A percentile compares a stretch with the other conserved stretches of the same genome.
Conservation (phyloP, 2,113 vertebrate genomes). For the Cnemophilus loriae region DNA sequence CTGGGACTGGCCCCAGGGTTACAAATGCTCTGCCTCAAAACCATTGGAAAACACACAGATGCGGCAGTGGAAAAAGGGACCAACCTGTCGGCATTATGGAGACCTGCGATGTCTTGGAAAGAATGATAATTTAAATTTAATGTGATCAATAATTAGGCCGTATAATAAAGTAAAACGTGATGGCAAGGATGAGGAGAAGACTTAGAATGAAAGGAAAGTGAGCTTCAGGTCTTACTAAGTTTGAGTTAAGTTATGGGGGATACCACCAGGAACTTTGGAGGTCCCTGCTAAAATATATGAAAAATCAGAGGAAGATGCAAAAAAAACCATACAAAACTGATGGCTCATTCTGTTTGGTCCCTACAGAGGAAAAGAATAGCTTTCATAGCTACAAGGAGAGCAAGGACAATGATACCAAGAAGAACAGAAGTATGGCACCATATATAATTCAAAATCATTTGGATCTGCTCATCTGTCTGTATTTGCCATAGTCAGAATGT, state of each 20-base stretch:
- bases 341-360: background rate
- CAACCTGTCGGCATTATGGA: background rate
- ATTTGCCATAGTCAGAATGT: background rate
- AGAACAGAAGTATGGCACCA: background rate
- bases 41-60: background rate
- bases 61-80: background rate
- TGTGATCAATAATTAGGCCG: background rate
- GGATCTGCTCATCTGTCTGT: background rate
- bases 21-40: background rate
- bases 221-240: background rate
- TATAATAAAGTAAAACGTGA: background rate
- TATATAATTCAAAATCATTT: constrained; percentile 16
- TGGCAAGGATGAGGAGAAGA: background rate
- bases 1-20: background rate
- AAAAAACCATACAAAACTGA: background rate
- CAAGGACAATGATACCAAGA: background rate
- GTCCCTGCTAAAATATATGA: background rate
- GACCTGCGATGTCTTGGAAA: background rate
- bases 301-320: background rate
- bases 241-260: background rate
- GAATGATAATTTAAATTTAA: background rate
- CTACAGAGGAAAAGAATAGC: background rate
- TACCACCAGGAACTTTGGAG: background rate
- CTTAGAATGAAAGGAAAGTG: background rate
- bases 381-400: background rate